Evolutionary conservation across 1,140 invertebrate genomes (phyloP).

Genomic region (Drosophila eugracilis): DNA sequence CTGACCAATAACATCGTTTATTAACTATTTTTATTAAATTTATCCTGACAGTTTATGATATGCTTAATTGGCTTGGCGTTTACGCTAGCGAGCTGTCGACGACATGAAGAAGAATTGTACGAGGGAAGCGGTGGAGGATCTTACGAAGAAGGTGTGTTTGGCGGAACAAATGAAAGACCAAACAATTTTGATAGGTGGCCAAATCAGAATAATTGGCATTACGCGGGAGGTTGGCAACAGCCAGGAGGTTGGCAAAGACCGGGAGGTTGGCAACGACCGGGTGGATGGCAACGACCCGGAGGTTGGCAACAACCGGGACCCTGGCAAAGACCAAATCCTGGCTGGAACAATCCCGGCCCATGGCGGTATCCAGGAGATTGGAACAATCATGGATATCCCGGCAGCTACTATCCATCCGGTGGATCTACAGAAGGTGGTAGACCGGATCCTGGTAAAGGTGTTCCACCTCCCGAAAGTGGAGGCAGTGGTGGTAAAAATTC

Average conservation of each 20-base stretch:
- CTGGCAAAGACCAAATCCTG: too few relatives aligned
- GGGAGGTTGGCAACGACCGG: too few relatives aligned
- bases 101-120: neutral
- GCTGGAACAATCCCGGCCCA: neutral
- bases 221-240: too few relatives aligned
- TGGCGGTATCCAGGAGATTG: neutral
- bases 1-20: neutral
- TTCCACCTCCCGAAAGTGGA: neutral
- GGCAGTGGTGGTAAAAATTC: neutral
- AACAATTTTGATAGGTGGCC: neutral
- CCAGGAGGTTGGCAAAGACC: neutral
- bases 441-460: neutral
- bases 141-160: neutral
- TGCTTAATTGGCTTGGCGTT: conserved; percentile 23
- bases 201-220: neutral
- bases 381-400: neutral
- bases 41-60: neutral
- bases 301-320: neutral
- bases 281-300: too few relatives aligned
- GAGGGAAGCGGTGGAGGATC: conserved; percentile 12
- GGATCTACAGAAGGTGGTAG: neutral
- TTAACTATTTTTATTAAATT: neutral
- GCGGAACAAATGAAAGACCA: neutral
- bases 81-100: neutral
- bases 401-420: neutral